A percentile compares a stretch with the other conserved stretches of the same genome.
Evolutionary conservation across 2,888 invertebrate species (phyloP).

Genomic region (Chirona hameri): DNA sequence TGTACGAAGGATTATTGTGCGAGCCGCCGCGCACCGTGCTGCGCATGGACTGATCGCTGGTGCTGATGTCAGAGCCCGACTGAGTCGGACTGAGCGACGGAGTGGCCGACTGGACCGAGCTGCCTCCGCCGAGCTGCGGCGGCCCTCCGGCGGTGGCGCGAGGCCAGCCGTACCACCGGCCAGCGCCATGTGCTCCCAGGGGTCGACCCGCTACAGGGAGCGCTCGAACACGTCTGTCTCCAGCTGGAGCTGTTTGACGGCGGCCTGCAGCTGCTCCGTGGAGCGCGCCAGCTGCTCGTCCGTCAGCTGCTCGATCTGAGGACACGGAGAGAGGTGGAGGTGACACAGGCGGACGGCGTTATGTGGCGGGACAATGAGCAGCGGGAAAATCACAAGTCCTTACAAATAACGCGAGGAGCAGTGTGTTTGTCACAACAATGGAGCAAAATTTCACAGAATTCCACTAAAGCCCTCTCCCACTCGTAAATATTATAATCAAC

Average conservation of each 20-base stretch:
- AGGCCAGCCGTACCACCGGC: too few species aligned
- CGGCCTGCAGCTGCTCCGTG: conserved; percentile 12
- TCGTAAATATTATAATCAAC: too few species aligned
- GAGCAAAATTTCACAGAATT: too few species aligned
- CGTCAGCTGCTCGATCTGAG: background rate
- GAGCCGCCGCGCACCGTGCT: conserved; percentile 1
- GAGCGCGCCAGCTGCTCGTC: background rate
- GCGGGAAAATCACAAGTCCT: too few species aligned
- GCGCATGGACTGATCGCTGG: conserved; percentile 2
- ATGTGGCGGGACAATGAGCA: too few species aligned
- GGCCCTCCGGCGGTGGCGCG: background rate
- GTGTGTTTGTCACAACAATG: too few species aligned
- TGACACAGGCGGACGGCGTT: too few species aligned
- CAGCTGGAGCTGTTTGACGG: background rate
- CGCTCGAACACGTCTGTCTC: conserved; percentile 9
- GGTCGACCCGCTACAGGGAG: conserved; percentile 1
- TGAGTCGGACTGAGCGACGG: conserved; percentile 6
- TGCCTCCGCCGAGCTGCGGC: too few species aligned
- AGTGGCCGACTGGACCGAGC: conserved; percentile 3
- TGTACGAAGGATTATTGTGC: too few species aligned
- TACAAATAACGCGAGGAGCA: too few species aligned
- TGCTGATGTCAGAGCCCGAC: conserved; percentile 4
- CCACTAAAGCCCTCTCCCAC: too few species aligned
- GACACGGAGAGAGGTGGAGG: too few species aligned
- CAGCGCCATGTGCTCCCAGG: background rate